Evolutionary conservation across 2,797 vertebrate species (phyloP).

Genomic region (Girardinus metallicus): DNA sequence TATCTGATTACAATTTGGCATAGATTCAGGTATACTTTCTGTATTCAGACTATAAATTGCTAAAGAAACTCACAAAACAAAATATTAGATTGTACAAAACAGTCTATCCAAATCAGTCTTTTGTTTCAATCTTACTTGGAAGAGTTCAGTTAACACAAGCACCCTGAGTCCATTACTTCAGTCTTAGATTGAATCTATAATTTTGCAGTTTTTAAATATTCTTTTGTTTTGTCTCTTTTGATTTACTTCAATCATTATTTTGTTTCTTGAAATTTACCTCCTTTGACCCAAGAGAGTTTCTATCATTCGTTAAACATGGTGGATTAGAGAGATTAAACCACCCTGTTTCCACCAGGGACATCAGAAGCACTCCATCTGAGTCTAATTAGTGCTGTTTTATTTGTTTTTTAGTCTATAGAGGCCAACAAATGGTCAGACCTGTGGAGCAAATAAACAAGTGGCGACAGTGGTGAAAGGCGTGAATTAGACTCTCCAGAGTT

Average conservation of each 20-base stretch:
- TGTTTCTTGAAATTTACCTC: neutral
- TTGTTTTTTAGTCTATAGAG: neutral
- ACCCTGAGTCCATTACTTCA: neutral
- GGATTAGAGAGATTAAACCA: neutral
- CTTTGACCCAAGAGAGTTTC: neutral
- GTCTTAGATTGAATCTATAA: neutral
- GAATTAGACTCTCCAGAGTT: slow-evolving; percentile 7
- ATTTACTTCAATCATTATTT: neutral
- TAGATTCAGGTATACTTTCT: neutral
- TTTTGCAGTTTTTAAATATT: neutral
- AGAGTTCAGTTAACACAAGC: neutral
- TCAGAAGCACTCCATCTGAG: neutral
- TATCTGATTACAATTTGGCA: neutral
- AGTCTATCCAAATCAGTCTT: neutral
- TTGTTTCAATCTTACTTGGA: neutral
- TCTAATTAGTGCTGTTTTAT: neutral
- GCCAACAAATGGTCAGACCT: neutral
- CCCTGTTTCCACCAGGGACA: neutral
- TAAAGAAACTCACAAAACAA: neutral
- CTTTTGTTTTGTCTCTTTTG: too few species aligned
- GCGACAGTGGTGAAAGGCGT: neutral
- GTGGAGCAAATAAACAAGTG: neutral
- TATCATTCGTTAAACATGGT: neutral
- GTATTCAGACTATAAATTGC: neutral
- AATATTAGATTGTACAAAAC: neutral